Conservation (phyloP, 2,797 vertebrate genomes). For the Urophycis tenuis region DNA sequence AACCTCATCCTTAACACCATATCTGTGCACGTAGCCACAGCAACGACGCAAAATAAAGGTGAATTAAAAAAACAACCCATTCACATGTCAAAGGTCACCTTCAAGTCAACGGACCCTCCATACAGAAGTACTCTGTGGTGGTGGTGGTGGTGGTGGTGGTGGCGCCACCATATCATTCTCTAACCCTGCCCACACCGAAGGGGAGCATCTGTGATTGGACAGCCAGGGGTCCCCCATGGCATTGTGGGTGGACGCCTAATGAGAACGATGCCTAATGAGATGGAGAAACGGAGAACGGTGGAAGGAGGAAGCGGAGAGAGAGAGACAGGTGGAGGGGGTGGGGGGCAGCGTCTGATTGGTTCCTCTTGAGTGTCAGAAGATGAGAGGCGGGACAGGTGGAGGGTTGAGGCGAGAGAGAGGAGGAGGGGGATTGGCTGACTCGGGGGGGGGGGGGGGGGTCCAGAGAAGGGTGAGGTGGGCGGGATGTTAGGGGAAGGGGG, state of each 20-base stretch:
- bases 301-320: slow-evolving; percentile 43
- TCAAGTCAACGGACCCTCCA: slow-evolving; percentile 35
- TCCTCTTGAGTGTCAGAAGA: background rate
- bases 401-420: background rate
- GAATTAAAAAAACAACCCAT: background rate
- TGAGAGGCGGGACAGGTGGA: slow-evolving; percentile 6
- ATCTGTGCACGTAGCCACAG: slow-evolving; percentile 16
- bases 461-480: slow-evolving; percentile 29
- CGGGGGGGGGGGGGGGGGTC: too few relatives aligned
- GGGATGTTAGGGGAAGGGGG: slow-evolving; percentile 52
- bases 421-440: slow-evolving; percentile 26
- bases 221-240: slow-evolving; percentile 46
- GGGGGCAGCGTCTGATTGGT: slow-evolving; percentile 5
- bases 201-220: slow-evolving; percentile 49
- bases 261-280: slow-evolving; percentile 57
- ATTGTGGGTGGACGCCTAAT: slow-evolving; percentile 43
- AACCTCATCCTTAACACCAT: too few relatives aligned
- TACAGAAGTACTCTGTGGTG: slow-evolving; percentile 54
- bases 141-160: slow-evolving; percentile 16
- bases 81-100: slow-evolving; percentile 23
- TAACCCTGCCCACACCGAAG: slow-evolving; percentile 33
- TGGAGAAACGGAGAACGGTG: slow-evolving; percentile 49
- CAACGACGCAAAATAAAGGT: slow-evolving; percentile 44
- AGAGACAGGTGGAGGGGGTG: too few relatives aligned
- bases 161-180: slow-evolving; percentile 41